phyloP scores from a whole-genome alignment of 2,113 vertebrate species.

The Strigops habroptila region DNA sequence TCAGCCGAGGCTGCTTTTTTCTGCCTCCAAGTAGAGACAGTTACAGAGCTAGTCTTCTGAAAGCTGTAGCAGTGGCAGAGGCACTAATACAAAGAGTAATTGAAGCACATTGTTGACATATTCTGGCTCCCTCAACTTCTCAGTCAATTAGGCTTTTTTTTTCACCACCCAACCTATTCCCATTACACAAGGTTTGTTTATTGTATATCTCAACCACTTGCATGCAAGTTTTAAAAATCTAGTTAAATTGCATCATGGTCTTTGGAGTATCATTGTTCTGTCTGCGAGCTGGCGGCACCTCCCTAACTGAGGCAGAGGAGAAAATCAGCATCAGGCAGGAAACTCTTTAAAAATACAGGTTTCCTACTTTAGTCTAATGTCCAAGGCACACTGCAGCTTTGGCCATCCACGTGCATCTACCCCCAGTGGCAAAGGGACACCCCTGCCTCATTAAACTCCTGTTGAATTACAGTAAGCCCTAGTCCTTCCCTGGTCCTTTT shows the following conservation, averaged over 20 bases:
- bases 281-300: background rate
- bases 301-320: background rate
- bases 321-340: background rate
- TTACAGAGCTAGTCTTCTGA: background rate
- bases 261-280: background rate
- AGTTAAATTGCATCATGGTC: background rate
- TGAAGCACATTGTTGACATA: background rate
- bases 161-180: accelerated
- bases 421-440: background rate
- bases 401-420: background rate
- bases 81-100: background rate
- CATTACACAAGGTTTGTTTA: background rate
- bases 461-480: background rate
- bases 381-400: background rate
- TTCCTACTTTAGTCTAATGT: background rate
- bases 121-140: background rate
- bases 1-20: background rate
- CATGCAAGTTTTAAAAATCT: background rate
- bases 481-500: background rate
- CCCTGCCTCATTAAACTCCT: background rate
- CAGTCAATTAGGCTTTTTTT: background rate
- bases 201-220: background rate
- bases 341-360: background rate
- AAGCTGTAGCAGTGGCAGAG: background rate
- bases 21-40: background rate